Percentiles rank a stretch among this genome's conserved stretches.
Evolutionary conservation across 2,888 invertebrate genomes (phyloP).

Genomic region (Cerastis rubricosa): DNA sequence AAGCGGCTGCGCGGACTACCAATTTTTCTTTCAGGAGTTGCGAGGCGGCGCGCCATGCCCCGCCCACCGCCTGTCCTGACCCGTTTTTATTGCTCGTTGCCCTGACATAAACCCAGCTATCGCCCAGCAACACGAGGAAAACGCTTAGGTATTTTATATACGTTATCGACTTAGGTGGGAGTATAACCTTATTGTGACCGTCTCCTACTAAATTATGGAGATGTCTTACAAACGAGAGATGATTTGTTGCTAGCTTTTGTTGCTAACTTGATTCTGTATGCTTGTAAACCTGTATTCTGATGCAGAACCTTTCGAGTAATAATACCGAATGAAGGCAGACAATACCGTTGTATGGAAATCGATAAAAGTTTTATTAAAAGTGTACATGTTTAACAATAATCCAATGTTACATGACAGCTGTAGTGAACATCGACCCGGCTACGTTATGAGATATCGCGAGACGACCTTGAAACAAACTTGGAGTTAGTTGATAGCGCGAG

Average conservation of each 20-base stretch:
- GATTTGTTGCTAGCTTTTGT: constrained; percentile 78
- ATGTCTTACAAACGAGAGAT: constrained; percentile 81
- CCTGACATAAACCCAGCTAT: constrained; percentile 85
- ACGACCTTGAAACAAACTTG: constrained; percentile 89
- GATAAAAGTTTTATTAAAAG: constrained; percentile 58
- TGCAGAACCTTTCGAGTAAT: constrained; percentile 67
- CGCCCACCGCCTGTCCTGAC: constrained; percentile 86
- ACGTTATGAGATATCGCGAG: constrained; percentile 79
- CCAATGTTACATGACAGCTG: constrained; percentile 69
- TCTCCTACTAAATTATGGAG: constrained; percentile 80
- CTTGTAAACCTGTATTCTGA: constrained; percentile 52
- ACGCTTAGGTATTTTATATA: constrained; percentile 86
- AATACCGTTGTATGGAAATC: constrained; percentile 43
- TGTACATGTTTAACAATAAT: constrained; percentile 59
- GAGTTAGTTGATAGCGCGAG: constrained; percentile 85
- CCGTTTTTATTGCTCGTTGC: constrained; percentile 88
- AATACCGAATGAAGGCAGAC: constrained; percentile 56
- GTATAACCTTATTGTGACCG: constrained; percentile 75
- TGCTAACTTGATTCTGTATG: constrained; percentile 62
- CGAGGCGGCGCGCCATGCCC: constrained; percentile 85
- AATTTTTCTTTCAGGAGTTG: constrained; percentile 90
- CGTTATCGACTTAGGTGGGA: constrained; percentile 83
- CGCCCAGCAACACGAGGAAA: constrained; percentile 87
- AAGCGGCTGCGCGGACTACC: constrained; percentile 88
- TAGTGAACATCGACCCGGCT: constrained; percentile 73